Evolutionary conservation across 2,797 vertebrate species (phyloP).

Genomic region (Poeciliopsis infans): DNA sequence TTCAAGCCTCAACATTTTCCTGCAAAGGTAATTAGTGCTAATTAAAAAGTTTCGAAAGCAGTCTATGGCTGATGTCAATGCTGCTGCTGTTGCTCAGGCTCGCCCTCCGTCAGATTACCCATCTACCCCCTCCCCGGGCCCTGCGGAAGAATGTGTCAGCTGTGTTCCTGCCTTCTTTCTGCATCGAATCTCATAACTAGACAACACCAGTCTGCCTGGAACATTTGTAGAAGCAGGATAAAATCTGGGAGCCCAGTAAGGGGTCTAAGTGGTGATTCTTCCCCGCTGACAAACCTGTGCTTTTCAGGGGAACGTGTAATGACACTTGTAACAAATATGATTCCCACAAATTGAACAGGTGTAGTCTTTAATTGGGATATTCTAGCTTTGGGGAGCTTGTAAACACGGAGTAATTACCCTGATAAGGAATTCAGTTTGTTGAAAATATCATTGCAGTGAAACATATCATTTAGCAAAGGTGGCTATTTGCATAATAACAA

Average conservation of each 20-base stretch:
- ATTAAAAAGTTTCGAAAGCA: constrained; percentile 99
- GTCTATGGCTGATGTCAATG: constrained; percentile 76
- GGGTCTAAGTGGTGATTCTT: constrained; percentile 66
- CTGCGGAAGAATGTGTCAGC: constrained; percentile 85
- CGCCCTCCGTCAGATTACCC: constrained; percentile 85
- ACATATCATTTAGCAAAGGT: constrained; percentile 53
- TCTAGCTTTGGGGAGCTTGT: constrained; percentile 56
- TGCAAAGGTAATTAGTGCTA: constrained; percentile 99
- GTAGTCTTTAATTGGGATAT: constrained; percentile 75
- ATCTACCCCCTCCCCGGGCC: constrained; percentile 84
- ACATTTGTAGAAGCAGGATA: constrained; percentile 51
- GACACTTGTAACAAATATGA: constrained; percentile 70
- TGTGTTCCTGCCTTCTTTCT: constrained; percentile 85
- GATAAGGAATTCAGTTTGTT: constrained; percentile 69
- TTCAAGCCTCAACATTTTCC: constrained; percentile 98
- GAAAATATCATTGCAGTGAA: constrained; percentile 61
- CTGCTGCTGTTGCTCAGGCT: constrained; percentile 64
- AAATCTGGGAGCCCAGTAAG: constrained; percentile 69
- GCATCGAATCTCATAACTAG: constrained; percentile 51
- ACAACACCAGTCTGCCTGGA: constrained; percentile 46
- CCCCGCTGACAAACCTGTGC: constrained; percentile 68
- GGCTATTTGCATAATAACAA: constrained; percentile 64
- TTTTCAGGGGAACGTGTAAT: constrained; percentile 67
- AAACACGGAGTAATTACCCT: constrained; percentile 72
- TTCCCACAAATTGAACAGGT: constrained; percentile 70